Conservation (phyloP, 2,888 invertebrate species). For the Drosophila mettleri region DNA sequence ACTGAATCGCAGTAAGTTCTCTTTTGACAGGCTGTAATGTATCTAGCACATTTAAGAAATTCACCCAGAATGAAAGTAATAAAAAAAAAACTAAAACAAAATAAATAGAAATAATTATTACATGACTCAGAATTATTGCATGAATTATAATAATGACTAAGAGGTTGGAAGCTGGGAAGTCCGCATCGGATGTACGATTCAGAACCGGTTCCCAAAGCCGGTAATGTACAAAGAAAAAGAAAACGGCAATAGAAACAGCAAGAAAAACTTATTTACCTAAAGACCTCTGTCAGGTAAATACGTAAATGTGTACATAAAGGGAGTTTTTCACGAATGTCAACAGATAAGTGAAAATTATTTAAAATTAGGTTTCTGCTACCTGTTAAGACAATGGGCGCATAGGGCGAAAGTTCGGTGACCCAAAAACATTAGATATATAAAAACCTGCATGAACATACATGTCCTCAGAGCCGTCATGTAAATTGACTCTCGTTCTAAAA, state of each 20-base stretch:
- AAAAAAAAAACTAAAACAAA: neutral
- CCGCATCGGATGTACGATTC: slow-evolving; percentile 1
- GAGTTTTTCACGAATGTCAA: slow-evolving; percentile 39
- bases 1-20: too few species aligned
- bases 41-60: neutral
- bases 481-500: neutral
- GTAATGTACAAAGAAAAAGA: slow-evolving; percentile 17
- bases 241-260: slow-evolving; percentile 8
- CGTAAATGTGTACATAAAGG: neutral
- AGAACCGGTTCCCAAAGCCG: slow-evolving; percentile 53
- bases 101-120: neutral
- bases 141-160: slow-evolving; percentile 49
- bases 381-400: slow-evolving; percentile 35
- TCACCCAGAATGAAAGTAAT: neutral
- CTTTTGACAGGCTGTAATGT: too few species aligned
- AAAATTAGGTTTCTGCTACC: slow-evolving; percentile 25
- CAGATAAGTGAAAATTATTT: slow-evolving; percentile 25
- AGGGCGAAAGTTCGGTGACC: slow-evolving; percentile 46
- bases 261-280: slow-evolving; percentile 25
- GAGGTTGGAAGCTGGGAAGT: slow-evolving; percentile 13
- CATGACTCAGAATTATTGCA: slow-evolving; percentile 42
- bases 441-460: slow-evolving; percentile 15
- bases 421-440: slow-evolving; percentile 12
- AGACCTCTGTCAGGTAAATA: slow-evolving; percentile 5
- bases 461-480: slow-evolving; percentile 32